Conservation (phyloP, 2,797 vertebrate species). For the Microcaecilia unicolor region DNA sequence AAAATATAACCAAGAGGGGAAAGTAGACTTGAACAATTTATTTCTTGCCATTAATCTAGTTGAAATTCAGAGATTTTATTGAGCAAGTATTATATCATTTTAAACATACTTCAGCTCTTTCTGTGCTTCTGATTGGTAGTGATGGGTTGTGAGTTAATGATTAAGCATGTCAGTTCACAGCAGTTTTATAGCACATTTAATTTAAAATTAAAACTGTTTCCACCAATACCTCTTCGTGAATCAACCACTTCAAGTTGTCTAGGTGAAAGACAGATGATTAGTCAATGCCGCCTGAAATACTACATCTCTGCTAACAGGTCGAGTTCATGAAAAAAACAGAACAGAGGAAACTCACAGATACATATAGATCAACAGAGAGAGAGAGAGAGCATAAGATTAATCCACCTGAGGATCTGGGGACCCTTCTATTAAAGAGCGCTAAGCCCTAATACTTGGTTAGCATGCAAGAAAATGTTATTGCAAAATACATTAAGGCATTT, state of each 20-base stretch:
- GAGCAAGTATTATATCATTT: slow-evolving; percentile 43
- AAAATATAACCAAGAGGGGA: slow-evolving; percentile 31
- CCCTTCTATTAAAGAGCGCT: no score
- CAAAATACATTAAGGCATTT: no score
- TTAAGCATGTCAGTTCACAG: slow-evolving; percentile 39
- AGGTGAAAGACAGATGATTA: slow-evolving; percentile 27
- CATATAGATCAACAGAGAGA: not conserved
- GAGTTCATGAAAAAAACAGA: slow-evolving; percentile 1
- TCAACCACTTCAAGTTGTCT: slow-evolving; percentile 33
- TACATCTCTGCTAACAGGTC: slow-evolving; percentile 2
- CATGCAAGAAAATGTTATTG: no score
- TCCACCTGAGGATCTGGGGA: no score
- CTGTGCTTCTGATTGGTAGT: slow-evolving; percentile 26
- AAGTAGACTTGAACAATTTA: slow-evolving; percentile 22
- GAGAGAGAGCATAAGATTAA: no score
- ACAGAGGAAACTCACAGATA: not conserved
- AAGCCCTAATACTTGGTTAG: no score
- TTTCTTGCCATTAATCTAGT: slow-evolving; percentile 26
- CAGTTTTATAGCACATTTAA: slow-evolving; percentile 42
- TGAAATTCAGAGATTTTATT: slow-evolving; percentile 39
- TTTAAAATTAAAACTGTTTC: slow-evolving; percentile 46
- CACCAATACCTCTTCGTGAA: slow-evolving; percentile 25
- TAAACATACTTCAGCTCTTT: slow-evolving; percentile 34
- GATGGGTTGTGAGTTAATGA: slow-evolving; percentile 38
- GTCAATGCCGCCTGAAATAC: slow-evolving; percentile 11